Evolutionary conservation across 2,797 vertebrate genomes (phyloP), one percentile per base, ranked within the genome.

Genomic region (Sylvia borin): DNA sequence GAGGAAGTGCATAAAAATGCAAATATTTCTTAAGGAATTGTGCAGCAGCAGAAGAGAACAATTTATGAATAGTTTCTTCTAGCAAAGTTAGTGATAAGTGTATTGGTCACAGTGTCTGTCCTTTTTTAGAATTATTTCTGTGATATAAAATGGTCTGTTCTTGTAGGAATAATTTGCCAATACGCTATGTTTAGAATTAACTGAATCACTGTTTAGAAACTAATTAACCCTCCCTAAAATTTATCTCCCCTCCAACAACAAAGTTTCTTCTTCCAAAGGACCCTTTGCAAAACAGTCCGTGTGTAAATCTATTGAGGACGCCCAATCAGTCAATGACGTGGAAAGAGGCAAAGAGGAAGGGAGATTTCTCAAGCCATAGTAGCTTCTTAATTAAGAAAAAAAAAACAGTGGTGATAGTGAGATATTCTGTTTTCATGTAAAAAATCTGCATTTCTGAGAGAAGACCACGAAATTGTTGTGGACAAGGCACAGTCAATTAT

Each of bases 151-250:
- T 42, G 2, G 2, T 65, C 47, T 55, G 10, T 74, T 27, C 25
- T 50, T 20, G 2, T 57, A 40, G 34, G 21, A 61, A n/a, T 66
- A 27, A 86, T 66, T 74, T 83, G 12, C 19, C 24, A 42, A 32
- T 57, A 16, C 2, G 2, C 13, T 50, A 15, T 40, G 31, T 47
- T 75, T 78, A 73, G 47, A 74, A 57, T 60, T 55, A 60, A 47
- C 14, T 32, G 47, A 58, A 65, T 78, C 22, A 50, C 5, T n/a
- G 11, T 38, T 78, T 61, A 55, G 57, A 60, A 82, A 18, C 4
- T 58, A 68, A 16, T 14, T 60, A 36, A 14, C 0, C 5, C 6
- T 0, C 5, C 7, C 13, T 5, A 4, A 54, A 90, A 45, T 4
- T 9, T 38, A 16, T 38, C 4, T 20, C 8, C 5, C 3, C 19